phyloP scores from a whole-genome alignment of 1,140 invertebrate species.

The Sarcophaga bullata region DNA sequence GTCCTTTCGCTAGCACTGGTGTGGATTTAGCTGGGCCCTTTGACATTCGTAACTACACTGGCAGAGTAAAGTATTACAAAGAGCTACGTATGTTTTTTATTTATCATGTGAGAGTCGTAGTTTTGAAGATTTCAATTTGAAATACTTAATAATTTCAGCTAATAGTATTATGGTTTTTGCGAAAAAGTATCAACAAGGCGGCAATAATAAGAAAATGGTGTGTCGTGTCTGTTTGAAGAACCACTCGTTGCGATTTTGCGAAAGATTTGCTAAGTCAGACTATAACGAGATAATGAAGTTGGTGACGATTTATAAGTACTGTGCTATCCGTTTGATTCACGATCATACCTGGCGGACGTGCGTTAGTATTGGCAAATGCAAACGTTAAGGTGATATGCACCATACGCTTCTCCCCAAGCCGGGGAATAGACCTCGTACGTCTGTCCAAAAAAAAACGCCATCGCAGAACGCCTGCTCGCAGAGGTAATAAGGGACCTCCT shows the following conservation, averaged over 20 bases:
- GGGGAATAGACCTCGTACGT: not conserved
- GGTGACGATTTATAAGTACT: not conserved
- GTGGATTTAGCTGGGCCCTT: constrained; percentile 1
- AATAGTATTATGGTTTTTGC: not conserved
- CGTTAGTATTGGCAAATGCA: not conserved
- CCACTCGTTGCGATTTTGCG: not conserved
- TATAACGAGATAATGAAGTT: not conserved
- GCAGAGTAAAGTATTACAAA: not conserved
- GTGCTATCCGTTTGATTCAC: not conserved
- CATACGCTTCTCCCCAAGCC: constrained; percentile 14
- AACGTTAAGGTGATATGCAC: not conserved
- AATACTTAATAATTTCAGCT: not conserved
- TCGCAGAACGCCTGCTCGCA: too few species aligned
- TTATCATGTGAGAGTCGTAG: not conserved
- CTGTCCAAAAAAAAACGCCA: too few species aligned
- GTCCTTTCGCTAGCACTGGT: not conserved
- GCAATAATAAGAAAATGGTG: not conserved
- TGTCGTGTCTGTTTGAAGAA: not conserved
- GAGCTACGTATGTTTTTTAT: not conserved
- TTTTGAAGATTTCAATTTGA: not conserved
- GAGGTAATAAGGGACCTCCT: too few species aligned
- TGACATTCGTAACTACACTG: not conserved
- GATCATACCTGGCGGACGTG: constrained; percentile 15
- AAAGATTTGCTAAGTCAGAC: not conserved
- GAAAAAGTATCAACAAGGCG: not conserved